phyloP scores from a whole-genome alignment of 2,888 invertebrate genomes.

The Melinaea marsaeus region DNA sequence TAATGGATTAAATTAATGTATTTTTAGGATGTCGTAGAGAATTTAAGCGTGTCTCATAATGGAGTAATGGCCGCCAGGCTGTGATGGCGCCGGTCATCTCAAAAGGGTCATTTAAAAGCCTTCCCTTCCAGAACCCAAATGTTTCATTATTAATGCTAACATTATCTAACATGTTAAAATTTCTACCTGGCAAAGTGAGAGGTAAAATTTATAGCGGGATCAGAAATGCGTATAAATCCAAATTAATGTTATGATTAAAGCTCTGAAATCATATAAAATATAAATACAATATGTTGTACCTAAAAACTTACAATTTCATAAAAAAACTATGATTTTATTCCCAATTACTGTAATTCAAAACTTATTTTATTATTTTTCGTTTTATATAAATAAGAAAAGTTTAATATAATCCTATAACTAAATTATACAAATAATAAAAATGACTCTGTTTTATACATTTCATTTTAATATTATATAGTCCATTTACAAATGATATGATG shows the following conservation, averaged over 20 bases:
- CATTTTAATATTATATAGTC: neutral
- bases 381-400: too few species aligned
- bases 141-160: slow-evolving; percentile 50
- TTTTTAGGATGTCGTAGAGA: slow-evolving; percentile 8
- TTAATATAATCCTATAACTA: too few species aligned
- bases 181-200: slow-evolving; percentile 19
- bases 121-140: slow-evolving; percentile 35
- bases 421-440: too few species aligned
- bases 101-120: slow-evolving; percentile 41
- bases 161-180: slow-evolving; percentile 34
- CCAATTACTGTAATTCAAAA: too few species aligned
- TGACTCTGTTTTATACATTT: too few species aligned
- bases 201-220: slow-evolving; percentile 9
- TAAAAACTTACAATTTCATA: neutral
- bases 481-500: slow-evolving; percentile 2
- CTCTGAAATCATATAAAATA: neutral
- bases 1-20: neutral
- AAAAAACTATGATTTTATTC: neutral
- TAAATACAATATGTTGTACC: neutral
- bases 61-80: slow-evolving; percentile 28
- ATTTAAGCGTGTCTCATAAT: slow-evolving; percentile 18
- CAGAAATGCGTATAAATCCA: slow-evolving; percentile 7
- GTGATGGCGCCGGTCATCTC: slow-evolving; percentile 38
- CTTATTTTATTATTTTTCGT: too few species aligned
- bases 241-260: slow-evolving; percentile 3